Conservation (phyloP, 2,888 invertebrate species). For the Epirrhoe alternata region DNA sequence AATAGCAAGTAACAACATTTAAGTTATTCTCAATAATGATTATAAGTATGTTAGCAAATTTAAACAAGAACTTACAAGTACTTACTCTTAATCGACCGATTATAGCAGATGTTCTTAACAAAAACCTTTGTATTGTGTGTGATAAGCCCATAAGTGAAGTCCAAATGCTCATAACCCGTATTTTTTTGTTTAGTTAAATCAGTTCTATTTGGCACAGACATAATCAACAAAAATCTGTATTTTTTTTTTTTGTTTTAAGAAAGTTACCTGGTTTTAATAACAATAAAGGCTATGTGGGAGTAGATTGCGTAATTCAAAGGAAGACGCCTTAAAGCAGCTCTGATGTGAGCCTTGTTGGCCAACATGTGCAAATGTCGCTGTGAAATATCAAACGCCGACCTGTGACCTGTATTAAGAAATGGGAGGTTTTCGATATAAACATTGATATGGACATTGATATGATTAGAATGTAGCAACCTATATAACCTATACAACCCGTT, state of each 20-base stretch:
- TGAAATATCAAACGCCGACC: conserved; percentile 77
- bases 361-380: conserved; percentile 73
- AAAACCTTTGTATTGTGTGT: no score
- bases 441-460: conserved; percentile 48
- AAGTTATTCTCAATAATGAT: no score
- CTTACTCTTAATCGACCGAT: no score
- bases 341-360: conserved; percentile 63
- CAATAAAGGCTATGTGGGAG: conserved; percentile 21
- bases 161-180: no score
- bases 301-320: conserved; percentile 62
- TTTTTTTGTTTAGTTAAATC: no score
- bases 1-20: no score
- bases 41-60: no score
- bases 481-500: neutral
- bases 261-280: conserved; percentile 3
- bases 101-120: no score
- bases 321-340: conserved; percentile 47
- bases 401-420: conserved; percentile 68
- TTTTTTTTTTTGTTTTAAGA: neutral
- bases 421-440: conserved; percentile 53
- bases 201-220: no score
- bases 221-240: neutral
- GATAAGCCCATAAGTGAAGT: no score
- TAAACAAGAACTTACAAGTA: no score
- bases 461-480: conserved; percentile 16